Evolutionary conservation across 1,140 invertebrate genomes (phyloP).

Genomic region (Homarus americanus): DNA sequence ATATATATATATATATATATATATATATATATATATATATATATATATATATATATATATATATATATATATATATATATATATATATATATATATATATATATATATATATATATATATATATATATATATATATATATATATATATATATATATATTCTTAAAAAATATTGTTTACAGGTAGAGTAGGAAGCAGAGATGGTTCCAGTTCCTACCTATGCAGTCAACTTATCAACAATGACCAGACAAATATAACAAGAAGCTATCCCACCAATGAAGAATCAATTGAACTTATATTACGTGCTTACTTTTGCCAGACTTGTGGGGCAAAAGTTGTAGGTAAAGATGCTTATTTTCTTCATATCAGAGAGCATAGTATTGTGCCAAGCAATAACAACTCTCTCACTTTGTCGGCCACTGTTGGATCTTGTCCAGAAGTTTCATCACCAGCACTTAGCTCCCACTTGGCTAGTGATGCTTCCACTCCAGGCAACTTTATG

Average conservation of each 20-base stretch:
- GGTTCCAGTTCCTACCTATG: background rate
- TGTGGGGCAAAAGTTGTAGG: conserved; percentile 48
- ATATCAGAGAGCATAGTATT: conserved; percentile 34
- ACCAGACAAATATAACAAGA: background rate
- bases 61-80: too few species aligned
- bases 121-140: too few species aligned
- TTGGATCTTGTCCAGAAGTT: background rate
- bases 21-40: too few species aligned
- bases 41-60: too few species aligned
- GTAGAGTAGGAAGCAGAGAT: background rate
- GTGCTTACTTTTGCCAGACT: conserved; percentile 44
- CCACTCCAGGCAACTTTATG: conserved; percentile 3
- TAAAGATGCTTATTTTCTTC: conserved; percentile 41
- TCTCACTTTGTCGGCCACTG: background rate
- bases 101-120: too few species aligned
- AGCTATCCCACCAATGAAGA: background rate
- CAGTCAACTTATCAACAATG: background rate
- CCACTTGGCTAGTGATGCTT: background rate
- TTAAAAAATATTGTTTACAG: background rate
- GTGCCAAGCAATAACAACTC: background rate
- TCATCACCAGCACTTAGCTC: background rate
- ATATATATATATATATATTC: background rate
- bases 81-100: too few species aligned
- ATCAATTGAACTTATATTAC: conserved; percentile 22
- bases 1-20: too few species aligned